These are phyloP conservation scores for Yoshiicerus persimilis DNA, from an alignment of 1,140 invertebrate genomes.

Conservation along the genomic window DNA sequence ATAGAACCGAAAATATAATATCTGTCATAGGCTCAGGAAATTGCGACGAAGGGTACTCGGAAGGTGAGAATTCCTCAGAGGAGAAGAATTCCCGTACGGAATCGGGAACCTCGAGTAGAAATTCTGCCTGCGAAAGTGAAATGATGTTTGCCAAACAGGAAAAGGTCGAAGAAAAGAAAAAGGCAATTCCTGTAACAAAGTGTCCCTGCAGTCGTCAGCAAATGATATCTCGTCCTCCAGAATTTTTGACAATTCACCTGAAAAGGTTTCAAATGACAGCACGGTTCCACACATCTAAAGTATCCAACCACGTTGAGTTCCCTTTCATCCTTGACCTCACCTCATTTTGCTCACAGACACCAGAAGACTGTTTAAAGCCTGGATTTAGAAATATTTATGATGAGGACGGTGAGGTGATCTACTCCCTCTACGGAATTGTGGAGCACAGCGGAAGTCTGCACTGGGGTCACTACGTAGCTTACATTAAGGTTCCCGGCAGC, in stretches of 20 bases:
- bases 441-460: constrained; percentile 88
- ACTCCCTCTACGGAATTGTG: constrained; percentile 91
- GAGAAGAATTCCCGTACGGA: constrained; percentile 28
- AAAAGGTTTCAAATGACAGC: constrained; percentile 81
- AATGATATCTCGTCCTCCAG: constrained; percentile 83
- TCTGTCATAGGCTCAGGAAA: constrained; percentile 47
- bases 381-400: constrained; percentile 49
- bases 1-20: constrained; percentile 49
- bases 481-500: constrained; percentile 69
- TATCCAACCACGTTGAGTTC: constrained; percentile 84
- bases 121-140: constrained; percentile 40
- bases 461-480: constrained; percentile 95
- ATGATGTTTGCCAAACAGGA: not conserved
- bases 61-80: constrained; percentile 37
- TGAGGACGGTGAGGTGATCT: constrained; percentile 66
- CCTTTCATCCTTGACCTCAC: constrained; percentile 82
- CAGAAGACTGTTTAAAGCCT: constrained; percentile 64
- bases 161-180: constrained; percentile 46
- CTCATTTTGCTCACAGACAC: constrained; percentile 75
- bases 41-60: constrained; percentile 45
- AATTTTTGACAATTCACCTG: constrained; percentile 89
- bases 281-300: constrained; percentile 67
- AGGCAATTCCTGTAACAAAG: constrained; percentile 66
- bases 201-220: constrained; percentile 55
- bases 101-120: constrained; percentile 29